Evolutionary conservation across 2,888 invertebrate genomes (phyloP).

Genomic region (Agonum fuliginosum): DNA sequence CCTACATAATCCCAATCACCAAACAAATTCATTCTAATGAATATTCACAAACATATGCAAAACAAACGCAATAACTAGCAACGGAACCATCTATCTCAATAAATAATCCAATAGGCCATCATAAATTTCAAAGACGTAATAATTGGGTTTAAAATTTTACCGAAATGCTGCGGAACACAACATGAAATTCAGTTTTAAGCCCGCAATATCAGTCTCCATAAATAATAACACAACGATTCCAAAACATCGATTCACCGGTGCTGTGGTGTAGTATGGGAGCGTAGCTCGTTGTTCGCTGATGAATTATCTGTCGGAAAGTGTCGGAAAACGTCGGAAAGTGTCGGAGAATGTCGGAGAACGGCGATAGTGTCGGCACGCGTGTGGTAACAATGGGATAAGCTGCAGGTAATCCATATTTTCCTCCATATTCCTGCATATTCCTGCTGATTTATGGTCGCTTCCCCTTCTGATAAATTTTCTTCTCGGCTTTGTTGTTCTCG

Average conservation of each 20-base stretch:
- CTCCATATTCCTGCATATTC: conserved; percentile 54
- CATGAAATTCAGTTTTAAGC: conserved; percentile 50
- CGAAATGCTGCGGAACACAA: conserved; percentile 31
- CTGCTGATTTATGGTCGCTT: conserved; percentile 49
- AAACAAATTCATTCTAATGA: background rate
- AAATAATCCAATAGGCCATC: conserved; percentile 47
- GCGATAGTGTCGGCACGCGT: conserved; percentile 23
- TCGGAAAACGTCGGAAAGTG: background rate
- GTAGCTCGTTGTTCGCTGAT: conserved; percentile 23
- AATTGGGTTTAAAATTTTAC: conserved; percentile 54
- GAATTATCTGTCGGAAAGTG: conserved; percentile 45
- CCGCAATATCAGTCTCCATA: conserved; percentile 49
- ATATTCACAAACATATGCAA: conserved; percentile 7
- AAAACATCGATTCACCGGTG: conserved; percentile 21
- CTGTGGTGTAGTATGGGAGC: background rate
- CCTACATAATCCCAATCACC: background rate
- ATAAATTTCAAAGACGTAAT: conserved; percentile 53
- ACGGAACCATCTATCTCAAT: conserved; percentile 42
- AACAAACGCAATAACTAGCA: background rate
- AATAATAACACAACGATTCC: conserved; percentile 49
- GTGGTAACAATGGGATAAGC: conserved; percentile 51
- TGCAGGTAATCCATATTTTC: conserved; percentile 58
- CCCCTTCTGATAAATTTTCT: conserved; percentile 59
- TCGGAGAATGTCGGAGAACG: background rate
- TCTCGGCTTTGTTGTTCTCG: conserved; percentile 54